Evolutionary conservation across 2,888 invertebrate species (phyloP), one percentile per base, ranked within the genome.

Genomic region (Aporophyla nigra): DNA sequence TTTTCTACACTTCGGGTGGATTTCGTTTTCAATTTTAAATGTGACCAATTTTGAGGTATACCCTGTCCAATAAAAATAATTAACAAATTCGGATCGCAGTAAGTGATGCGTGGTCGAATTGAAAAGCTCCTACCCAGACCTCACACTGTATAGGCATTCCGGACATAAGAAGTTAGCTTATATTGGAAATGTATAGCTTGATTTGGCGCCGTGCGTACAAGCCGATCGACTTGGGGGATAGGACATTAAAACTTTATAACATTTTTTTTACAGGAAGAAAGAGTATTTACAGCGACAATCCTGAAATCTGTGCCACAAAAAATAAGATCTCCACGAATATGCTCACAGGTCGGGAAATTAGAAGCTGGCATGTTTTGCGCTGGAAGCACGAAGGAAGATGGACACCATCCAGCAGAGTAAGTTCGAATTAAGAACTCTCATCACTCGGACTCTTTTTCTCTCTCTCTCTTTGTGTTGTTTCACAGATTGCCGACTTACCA

Each of bases 281-380:
- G 27, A 65, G 21, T 27, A 27, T n/a, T 10, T 1, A 43, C n/a
- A 14, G 24, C 7, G n/a, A 75, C 53, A 14, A 19, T 65, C 5
- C 58, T 75, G 6, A 76, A 76, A 19, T 43, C 51, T 21, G 76
- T 62, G 43, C 2, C 43, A 43, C 66, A 77, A 43, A 77, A 65
- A 58, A 76, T 76, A 58, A 51, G 75, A 19, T 66, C 78, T n/a
- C 19, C 56, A 51, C 58, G 51, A 43, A 51, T 76, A 14, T 66
- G 67, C 27, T 27, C 78, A 12, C 58, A 12, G 33, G 51, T 76
- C 7, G 78, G 58, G 0, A 51, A 59, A 53, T 51, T 91, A 2
- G 51, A 79, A 3, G 65, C 68, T 0, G 91, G 92, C 3, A 92
- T 91, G 90, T 88, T 93, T 71, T 94, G 94, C 70, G 93, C 92